Evolutionary conservation across 2,888 invertebrate species (phyloP).

Genomic region (Caenorhabditis angaria): DNA sequence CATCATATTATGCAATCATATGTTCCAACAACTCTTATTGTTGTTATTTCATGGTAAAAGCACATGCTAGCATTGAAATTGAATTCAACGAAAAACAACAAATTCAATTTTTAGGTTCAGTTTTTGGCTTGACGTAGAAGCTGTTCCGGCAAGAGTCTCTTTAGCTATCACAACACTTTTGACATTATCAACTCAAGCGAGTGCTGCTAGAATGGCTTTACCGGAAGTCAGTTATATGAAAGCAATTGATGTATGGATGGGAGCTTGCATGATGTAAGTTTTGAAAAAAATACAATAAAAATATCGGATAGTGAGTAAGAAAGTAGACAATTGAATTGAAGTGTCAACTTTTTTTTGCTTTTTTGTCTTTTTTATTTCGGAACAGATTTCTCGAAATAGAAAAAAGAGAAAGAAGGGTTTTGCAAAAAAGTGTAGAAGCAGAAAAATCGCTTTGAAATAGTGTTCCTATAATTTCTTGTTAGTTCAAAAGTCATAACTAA

Average conservation of each 20-base stretch:
- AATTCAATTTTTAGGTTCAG: conserved; percentile 74
- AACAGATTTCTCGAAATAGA: conserved; percentile 9
- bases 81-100: not conserved
- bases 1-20: conserved; percentile 77
- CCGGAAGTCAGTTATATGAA: conserved; percentile 69
- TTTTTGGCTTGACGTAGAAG: conserved; percentile 77
- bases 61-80: not conserved
- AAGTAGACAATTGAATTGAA: conserved; percentile 25
- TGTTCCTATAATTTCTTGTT: no score
- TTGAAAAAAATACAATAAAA: conserved; percentile 18
- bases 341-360: not conserved
- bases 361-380: not conserved
- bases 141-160: conserved; percentile 75
- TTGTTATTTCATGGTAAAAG: conserved; percentile 59
- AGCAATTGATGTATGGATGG: conserved; percentile 69
- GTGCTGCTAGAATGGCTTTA: conserved; percentile 69
- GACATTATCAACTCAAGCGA: conserved; percentile 70
- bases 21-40: conserved; percentile 75
- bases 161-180: conserved; percentile 70
- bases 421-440: conserved; percentile 4
- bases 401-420: not conserved
- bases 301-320: conserved; percentile 17
- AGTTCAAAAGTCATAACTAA: no score
- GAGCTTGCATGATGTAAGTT: conserved; percentile 64
- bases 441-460: not conserved